Conservation (phyloP, 2,113 vertebrate species). For the Ascaphus truei region DNA sequence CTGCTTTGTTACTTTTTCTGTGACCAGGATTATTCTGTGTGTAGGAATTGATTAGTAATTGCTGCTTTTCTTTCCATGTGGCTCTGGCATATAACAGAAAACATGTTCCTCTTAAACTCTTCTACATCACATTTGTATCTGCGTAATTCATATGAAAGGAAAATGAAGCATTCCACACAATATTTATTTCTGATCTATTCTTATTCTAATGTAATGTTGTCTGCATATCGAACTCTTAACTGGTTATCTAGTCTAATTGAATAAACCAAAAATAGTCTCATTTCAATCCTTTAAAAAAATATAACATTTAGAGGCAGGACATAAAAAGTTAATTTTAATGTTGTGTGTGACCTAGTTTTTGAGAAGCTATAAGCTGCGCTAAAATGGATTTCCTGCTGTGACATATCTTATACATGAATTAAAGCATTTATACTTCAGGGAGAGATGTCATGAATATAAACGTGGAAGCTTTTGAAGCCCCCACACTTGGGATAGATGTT, state of each 20-base stretch:
- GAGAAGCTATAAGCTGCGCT: conserved; percentile 41
- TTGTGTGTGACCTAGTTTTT: conserved; percentile 33
- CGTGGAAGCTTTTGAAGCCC: not conserved
- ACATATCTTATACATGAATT: conserved; percentile 50
- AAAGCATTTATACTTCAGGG: conserved; percentile 34
- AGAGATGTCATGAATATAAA: conserved; percentile 46
- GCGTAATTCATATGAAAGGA: conserved; percentile 62
- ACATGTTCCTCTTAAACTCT: too few relatives aligned
- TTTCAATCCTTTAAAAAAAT: conserved; percentile 48
- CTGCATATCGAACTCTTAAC: conserved; percentile 44
- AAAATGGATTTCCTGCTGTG: conserved; percentile 46
- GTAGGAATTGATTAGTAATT: not conserved
- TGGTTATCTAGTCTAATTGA: conserved; percentile 40
- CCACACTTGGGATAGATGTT: not conserved
- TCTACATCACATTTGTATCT: conserved; percentile 34
- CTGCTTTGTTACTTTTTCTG: not conserved
- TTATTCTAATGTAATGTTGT: conserved; percentile 43
- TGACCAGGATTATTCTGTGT: too few relatives aligned
- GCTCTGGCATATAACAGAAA: not conserved
- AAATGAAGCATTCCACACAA: conserved; percentile 45
- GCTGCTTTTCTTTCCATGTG: not conserved
- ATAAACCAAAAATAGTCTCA: conserved; percentile 39
- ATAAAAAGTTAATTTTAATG: conserved; percentile 42
- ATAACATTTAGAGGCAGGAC: conserved; percentile 32
- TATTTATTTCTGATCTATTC: conserved; percentile 46